Percentiles rank a stretch among this genome's conserved stretches.
These are phyloP conservation scores for Lophochroa leadbeateri DNA, from an alignment of 2,113 vertebrate species.

Conservation along the genomic window DNA sequence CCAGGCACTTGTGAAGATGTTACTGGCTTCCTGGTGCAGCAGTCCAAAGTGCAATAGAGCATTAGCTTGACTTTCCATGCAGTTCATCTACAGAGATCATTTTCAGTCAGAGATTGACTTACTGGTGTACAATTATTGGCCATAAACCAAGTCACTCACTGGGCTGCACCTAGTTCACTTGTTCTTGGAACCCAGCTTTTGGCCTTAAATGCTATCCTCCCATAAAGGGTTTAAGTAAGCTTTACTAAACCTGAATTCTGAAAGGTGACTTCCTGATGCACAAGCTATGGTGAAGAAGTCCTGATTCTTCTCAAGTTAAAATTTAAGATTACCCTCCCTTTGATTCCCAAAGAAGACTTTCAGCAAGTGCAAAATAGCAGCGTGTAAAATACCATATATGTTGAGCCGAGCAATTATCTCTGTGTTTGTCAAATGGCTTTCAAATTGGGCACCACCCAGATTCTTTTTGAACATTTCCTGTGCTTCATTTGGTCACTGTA, in stretches of 20 bases:
- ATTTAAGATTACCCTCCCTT: background rate
- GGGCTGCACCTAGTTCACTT: background rate
- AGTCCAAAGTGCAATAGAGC: background rate
- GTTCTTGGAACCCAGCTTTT: background rate
- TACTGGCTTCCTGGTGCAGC: background rate
- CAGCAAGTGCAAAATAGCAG: background rate
- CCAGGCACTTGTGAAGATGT: background rate
- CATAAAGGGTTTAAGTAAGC: background rate
- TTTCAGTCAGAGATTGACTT: background rate
- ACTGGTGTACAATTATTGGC: background rate
- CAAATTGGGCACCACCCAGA: background rate
- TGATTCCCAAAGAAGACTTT: background rate
- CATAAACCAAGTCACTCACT: background rate
- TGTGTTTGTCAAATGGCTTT: background rate
- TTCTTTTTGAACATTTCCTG: background rate
- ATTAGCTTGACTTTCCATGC: background rate
- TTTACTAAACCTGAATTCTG: background rate
- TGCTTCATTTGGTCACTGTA: background rate
- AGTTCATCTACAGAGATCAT: background rate
- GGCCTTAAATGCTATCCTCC: background rate
- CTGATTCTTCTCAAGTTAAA: background rate
- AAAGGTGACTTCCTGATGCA: background rate
- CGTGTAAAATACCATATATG: background rate
- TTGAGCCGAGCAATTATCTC: background rate
- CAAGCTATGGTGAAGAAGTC: background rate